Evolutionary conservation across 2,797 vertebrate species (phyloP).

Genomic region (Microctenopoma lineatum): DNA sequence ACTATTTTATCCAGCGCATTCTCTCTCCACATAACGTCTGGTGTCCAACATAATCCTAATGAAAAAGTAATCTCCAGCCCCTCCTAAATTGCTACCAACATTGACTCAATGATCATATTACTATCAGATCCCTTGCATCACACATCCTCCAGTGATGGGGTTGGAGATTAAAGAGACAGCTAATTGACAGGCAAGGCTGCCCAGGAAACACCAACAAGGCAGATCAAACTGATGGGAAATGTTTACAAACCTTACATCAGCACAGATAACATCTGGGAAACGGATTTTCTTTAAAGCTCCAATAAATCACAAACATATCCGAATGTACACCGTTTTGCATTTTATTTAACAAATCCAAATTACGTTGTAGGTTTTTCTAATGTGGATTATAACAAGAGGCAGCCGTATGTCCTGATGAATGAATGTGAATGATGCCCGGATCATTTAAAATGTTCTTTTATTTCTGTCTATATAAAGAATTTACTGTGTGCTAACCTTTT

Average conservation of each 20-base stretch:
- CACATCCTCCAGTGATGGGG: constrained; percentile 50
- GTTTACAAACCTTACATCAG: constrained; percentile 79
- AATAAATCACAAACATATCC: constrained; percentile 65
- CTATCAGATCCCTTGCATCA: constrained; percentile 80
- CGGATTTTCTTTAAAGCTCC: constrained; percentile 69
- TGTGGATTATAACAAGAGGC: constrained; percentile 1
- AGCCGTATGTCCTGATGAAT: too few relatives aligned
- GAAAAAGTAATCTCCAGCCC: constrained; percentile 38
- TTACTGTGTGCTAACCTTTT: not conserved
- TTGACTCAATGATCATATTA: constrained; percentile 63
- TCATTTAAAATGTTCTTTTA: not conserved
- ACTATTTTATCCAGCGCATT: not conserved
- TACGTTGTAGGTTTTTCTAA: constrained; percentile 20
- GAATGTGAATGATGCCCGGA: not conserved
- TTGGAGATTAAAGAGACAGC: constrained; percentile 80
- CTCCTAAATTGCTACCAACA: constrained; percentile 47
- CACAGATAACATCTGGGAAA: constrained; percentile 66
- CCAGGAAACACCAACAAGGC: constrained; percentile 71
- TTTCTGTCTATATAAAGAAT: not conserved
- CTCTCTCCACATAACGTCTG: not conserved
- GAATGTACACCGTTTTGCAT: constrained; percentile 55
- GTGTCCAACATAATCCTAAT: constrained; percentile 48
- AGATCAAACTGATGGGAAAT: constrained; percentile 76
- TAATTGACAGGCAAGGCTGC: constrained; percentile 80
- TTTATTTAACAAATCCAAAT: constrained; percentile 43